Conservation (phyloP, 2,797 vertebrate species). For the Staurois parvus region DNA sequence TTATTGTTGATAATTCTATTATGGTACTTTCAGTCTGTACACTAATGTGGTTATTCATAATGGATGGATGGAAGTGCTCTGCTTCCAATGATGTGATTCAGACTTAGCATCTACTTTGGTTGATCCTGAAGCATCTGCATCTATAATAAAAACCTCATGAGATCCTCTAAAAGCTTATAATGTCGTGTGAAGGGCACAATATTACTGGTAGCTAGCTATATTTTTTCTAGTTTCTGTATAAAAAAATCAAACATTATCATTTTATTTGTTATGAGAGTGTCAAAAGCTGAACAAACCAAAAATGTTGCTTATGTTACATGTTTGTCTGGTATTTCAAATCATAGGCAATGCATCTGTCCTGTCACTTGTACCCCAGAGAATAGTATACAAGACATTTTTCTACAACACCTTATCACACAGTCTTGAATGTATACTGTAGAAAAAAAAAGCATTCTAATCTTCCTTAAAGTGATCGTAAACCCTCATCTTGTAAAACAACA, state of each 20-base stretch:
- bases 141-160: background rate
- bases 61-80: background rate
- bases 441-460: too few species aligned
- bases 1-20: conserved; percentile 15
- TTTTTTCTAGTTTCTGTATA: too few species aligned
- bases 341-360: too few species aligned
- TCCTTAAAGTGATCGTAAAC: too few species aligned
- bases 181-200: background rate
- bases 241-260: background rate
- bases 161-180: background rate
- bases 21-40: conserved; percentile 17
- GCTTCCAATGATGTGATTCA: conserved; percentile 11
- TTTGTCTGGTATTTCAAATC: too few species aligned
- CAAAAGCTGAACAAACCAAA: background rate
- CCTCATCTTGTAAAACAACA: too few species aligned
- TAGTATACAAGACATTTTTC: too few species aligned
- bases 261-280: background rate
- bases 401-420: too few species aligned
- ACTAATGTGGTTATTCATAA: conserved; percentile 21
- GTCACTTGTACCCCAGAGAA: too few species aligned
- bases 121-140: background rate
- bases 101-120: background rate
- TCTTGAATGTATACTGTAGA: too few species aligned
- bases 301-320: too few species aligned
- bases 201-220: too few species aligned